These are phyloP conservation scores for Neosilurus hyrtlii DNA, from an alignment of 2,797 vertebrate genomes.

Conservation along the genomic window DNA sequence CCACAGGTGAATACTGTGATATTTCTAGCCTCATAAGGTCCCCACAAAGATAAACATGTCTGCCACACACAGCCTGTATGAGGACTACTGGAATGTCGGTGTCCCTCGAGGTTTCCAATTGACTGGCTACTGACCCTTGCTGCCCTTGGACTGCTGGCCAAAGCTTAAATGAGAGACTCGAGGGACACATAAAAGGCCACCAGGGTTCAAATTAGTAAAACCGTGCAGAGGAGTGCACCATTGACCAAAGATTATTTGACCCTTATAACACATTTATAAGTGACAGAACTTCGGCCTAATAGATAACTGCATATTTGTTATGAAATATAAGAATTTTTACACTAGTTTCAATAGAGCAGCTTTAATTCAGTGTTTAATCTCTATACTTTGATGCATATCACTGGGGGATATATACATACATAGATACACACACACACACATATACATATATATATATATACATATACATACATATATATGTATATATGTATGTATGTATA, in stretches of 20 bases:
- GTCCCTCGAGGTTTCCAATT: constrained; percentile 63
- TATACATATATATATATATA: no score
- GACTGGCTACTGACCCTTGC: constrained; percentile 62
- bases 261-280: constrained; percentile 16
- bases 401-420: no score
- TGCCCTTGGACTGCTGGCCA: constrained; percentile 56
- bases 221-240: neutral
- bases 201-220: constrained; percentile 38
- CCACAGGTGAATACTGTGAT: neutral
- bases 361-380: neutral
- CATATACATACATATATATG: no score
- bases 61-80: neutral
- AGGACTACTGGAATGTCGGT: constrained; percentile 49
- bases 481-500: no score
- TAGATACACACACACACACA: no score
- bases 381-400: neutral
- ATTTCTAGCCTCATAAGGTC: neutral
- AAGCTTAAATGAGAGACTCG: constrained; percentile 53
- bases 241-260: constrained; percentile 34
- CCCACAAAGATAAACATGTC: neutral
- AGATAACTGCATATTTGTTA: neutral
- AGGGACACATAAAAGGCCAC: constrained; percentile 50
- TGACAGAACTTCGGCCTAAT: neutral
- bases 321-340: neutral
- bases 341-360: neutral